Base-by-base conservation (phyloP, 2,797 vertebrate genomes). In the Leptoclinus maculatus region DNA sequence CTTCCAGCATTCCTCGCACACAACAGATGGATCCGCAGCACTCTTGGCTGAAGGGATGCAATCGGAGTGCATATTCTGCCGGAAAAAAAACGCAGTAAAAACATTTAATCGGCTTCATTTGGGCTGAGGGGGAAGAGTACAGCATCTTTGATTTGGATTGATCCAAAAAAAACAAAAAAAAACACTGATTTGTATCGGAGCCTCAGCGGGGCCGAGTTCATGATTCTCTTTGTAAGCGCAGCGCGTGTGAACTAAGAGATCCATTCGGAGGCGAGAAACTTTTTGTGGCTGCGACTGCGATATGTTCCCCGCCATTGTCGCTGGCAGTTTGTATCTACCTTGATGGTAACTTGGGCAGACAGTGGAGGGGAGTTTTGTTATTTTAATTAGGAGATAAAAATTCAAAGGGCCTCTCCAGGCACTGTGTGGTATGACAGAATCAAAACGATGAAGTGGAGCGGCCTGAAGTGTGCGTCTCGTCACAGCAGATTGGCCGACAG, bases 311-410 rank as follows among this genome's bases (percentile, higher is more conserved):
- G 62, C 87, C 85, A 90, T 91, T 90, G 90, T 94, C 89, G 80
- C 83, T 90, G 89, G 92, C 93, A 92, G 92, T 94, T 94, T 90
- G 91, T 92, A 95, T 94, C 93, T 95, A 94, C 93, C 90, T 94
- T 94, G 94, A 94, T 95, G 93, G 91, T 91, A 92, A 94, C 92
- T 93, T 86, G 80, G 83, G 88, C 93, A 91, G 92, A 94, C 93
- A 91, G 93, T 91, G 85, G 89, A 92, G 90, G 89, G 86, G 92
- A 94, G 93, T 95, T 95, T 94, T 95, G 94, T 95, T 95, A 96
- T 95, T 95, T 95, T 95, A 95, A 96, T 95, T 95, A 95, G 94
- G 90, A 94, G 95, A 96, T 96, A 95, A 95, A 94, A 93, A 95
- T 94, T 92, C 91, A 94, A 94, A 95, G 94, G 91, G 89, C 86